A percentile compares a stretch with the other conserved stretches of the same genome.
phyloP scores from a whole-genome alignment of 1,140 invertebrate species.

The Cephus cinctus region DNA sequence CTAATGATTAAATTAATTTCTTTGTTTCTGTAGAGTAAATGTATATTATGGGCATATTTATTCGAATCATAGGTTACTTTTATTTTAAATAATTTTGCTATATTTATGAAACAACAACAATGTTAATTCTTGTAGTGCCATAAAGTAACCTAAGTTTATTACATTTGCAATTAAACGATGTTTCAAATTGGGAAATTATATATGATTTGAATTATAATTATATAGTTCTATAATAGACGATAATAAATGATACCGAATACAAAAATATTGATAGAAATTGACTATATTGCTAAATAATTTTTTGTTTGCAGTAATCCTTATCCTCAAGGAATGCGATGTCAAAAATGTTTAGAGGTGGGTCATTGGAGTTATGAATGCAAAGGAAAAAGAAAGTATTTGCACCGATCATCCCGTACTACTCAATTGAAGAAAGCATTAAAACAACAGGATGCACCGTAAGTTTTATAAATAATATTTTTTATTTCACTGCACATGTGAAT shows the following conservation, averaged over 20 bases:
- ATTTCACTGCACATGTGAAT: too few species aligned
- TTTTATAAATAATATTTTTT: background rate
- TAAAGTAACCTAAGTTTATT: background rate
- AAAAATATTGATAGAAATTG: background rate
- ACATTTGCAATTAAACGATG: background rate
- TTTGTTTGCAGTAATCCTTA: slow-evolving; percentile 50
- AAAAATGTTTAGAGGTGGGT: slow-evolving; percentile 87
- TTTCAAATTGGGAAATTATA: background rate
- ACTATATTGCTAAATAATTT: background rate
- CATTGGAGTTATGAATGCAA: slow-evolving; percentile 94
- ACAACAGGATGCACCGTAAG: slow-evolving; percentile 49
- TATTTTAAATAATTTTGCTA: background rate
- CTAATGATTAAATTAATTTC: too few species aligned
- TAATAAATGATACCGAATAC: background rate
- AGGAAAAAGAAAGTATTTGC: slow-evolving; percentile 85
- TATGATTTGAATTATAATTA: background rate
- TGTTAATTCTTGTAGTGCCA: slow-evolving; percentile 1
- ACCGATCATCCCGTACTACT: slow-evolving; percentile 77
- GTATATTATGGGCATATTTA: background rate
- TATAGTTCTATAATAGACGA: background rate
- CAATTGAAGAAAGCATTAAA: slow-evolving; percentile 75
- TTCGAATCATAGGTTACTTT: background rate
- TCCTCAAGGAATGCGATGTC: slow-evolving; percentile 75
- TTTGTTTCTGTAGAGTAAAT: too few species aligned
- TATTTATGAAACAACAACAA: background rate